Base-by-base conservation (phyloP, 2,797 vertebrate genomes). In the Carapus acus region DNA sequence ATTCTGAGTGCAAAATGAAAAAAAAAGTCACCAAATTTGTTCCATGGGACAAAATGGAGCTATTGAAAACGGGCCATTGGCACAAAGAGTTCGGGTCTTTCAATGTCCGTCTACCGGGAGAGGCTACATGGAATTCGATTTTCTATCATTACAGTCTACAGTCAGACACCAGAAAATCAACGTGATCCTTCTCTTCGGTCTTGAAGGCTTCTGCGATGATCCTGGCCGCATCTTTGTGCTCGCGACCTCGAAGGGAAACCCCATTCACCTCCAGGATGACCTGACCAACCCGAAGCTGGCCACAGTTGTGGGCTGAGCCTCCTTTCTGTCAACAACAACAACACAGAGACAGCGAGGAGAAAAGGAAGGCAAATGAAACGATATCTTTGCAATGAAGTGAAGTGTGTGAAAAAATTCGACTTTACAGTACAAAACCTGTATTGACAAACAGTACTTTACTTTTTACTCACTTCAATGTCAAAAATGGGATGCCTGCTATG, bases 141-240 rank as follows among this genome's bases (percentile, higher is more conserved):
- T 47, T 52, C 29, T 65, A 64, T 73, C 88, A 91, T 73, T 72
- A 82, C 17, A 67, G 62, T 40, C 76, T 70, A 2, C 66, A 70
- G 27, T 97, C 92, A 2, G 89, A 82, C 67, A 97, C 91, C 74
- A 94, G 76, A 69, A 97, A 92, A 71, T 96, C 92, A 1, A 96
- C 79, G 76, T 92, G 84, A 83, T 94, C 92, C 51, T 83, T 89
- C 5, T 95, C 92, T 85, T 94, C 93, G 83, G 85, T 89, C 89
- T 96, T 96, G 67, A 95, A 97, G 65, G 94, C 94, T 77, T 96
- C 94, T 0, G 94, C 93, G 1, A 97, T 96, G 86, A 93, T 82
- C 0, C 89, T 86, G 0, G 93, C 92, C 0, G 91, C 91, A 1
- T 94, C 92, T 20, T 88, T 88, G 51, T 97, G 94, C 71, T 97